Evolutionary conservation across 1,140 invertebrate genomes (phyloP).

Genomic region (Vollenhovia emeryi): DNA sequence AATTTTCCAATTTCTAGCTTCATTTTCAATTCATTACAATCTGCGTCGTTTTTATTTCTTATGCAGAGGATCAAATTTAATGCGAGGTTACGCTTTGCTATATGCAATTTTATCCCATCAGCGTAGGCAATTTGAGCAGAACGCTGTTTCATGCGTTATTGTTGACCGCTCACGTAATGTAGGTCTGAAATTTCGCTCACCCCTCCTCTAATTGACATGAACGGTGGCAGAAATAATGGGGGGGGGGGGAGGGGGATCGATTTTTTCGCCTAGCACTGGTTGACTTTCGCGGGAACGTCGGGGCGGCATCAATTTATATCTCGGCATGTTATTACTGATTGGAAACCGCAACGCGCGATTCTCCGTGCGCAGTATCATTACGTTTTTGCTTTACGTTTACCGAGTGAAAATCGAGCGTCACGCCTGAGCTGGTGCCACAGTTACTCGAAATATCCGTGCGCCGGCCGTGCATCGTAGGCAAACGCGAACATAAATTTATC

Average conservation of each 20-base stretch:
- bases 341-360: constrained; percentile 50
- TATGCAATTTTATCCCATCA: constrained; percentile 19
- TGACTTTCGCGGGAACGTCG: constrained; percentile 14
- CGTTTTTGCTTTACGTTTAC: constrained; percentile 50
- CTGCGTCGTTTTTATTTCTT: not conserved
- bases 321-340: constrained; percentile 47
- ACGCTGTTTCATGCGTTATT: not conserved
- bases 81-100: not conserved
- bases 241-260: not conserved
- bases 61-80: not conserved
- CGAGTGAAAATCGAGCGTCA: constrained; percentile 22
- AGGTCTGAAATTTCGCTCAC: not conserved
- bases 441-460: constrained; percentile 4
- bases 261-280: not conserved
- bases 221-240: constrained; percentile 23
- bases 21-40: constrained; percentile 11
- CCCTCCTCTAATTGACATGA: not conserved
- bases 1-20: not conserved
- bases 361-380: constrained; percentile 50
- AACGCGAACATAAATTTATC: constrained; percentile 27
- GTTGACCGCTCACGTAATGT: not conserved
- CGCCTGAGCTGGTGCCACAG: constrained; percentile 1
- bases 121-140: not conserved
- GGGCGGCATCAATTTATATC: constrained; percentile 20
- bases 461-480: not conserved